Evolutionary conservation across 2,888 invertebrate species (phyloP).

Genomic region (Drosophila testacea): DNA sequence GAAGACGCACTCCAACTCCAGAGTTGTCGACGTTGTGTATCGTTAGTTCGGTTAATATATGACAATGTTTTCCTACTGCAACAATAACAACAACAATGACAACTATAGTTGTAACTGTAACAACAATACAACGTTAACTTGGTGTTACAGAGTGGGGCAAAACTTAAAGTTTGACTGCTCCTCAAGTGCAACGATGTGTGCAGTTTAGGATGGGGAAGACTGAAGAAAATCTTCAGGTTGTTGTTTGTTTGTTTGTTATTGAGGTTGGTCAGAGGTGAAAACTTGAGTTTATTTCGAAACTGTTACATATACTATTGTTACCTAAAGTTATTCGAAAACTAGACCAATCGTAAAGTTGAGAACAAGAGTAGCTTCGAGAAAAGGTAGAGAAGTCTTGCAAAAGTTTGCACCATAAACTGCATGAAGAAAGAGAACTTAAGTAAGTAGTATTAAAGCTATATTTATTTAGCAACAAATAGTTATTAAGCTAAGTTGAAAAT

Average conservation of each 20-base stretch:
- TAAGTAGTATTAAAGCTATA: neutral
- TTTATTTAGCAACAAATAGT: neutral
- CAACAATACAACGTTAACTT: constrained; percentile 12
- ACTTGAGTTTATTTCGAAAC: constrained; percentile 52
- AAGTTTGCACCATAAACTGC: constrained; percentile 4
- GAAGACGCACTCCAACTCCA: constrained; percentile 24
- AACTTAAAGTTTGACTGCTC: constrained; percentile 50
- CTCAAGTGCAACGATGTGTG: constrained; percentile 54
- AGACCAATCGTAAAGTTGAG: constrained; percentile 28
- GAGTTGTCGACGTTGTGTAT: constrained; percentile 37
- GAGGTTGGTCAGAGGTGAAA: constrained; percentile 61
- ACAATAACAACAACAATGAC: constrained; percentile 17
- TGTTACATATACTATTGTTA: constrained; percentile 24
- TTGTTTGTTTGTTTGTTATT: constrained; percentile 19
- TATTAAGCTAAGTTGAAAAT: neutral
- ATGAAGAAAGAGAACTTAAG: neutral
- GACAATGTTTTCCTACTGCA: constrained; percentile 50
- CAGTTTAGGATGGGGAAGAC: neutral
- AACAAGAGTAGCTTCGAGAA: constrained; percentile 7
- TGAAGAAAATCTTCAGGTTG: constrained; percentile 20
- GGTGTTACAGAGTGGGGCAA: constrained; percentile 30
- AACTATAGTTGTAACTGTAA: neutral
- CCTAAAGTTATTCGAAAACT: constrained; percentile 23
- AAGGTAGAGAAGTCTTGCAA: neutral
- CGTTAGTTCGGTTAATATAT: constrained; percentile 61